Evolutionary conservation across 2,113 vertebrate genomes (phyloP), one percentile per base, ranked within the genome.

Genomic region (Pterocles gutturalis): DNA sequence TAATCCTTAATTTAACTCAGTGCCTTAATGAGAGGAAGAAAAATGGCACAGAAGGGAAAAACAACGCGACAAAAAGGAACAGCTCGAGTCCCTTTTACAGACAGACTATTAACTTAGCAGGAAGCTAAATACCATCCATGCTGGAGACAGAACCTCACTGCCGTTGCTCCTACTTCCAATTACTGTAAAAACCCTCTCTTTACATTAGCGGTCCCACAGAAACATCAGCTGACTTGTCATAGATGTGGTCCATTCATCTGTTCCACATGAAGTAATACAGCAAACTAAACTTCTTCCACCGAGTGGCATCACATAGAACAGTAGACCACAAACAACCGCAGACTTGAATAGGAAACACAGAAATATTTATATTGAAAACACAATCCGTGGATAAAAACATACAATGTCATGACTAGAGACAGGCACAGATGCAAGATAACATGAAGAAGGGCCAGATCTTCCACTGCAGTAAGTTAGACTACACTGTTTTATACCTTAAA

Each of bases 281-380:
- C 1, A 33, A 94, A 87, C 26, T 78, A 97, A 82, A 88, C 28
- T 61, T 70, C 33, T 81, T 60, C 36, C 57, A 85, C 31, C 41
- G 43, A 92, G 77, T 41, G 9, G 69, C 26, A 61, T 87, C 48
- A 57, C 71, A 90, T 92, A 89, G 77, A 84, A 82, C 41, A 80
- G 81, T 4, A 79, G 71, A 95, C 88, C 67, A 87, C 93, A 93
- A 87, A 83, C 43, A 96, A 78, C 83, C 83, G 64, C 53, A 36
- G 41, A 81, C 46, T 13, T 65, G 48, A 93, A 93, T 69, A 75
- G 28, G 38, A 94, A 95, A 92, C 61, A 61, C 1, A 83, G 89
- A 92, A 95, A 85, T 82, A 89, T 75, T 96, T 96, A 78, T 80
- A 88, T 41, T 89, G 69, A 96, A 93, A 95, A 78, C 85, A 93